Evolutionary conservation across 1,140 invertebrate species (phyloP), one percentile per base, ranked within the genome.

Genomic region (Procambarus virginalis): DNA sequence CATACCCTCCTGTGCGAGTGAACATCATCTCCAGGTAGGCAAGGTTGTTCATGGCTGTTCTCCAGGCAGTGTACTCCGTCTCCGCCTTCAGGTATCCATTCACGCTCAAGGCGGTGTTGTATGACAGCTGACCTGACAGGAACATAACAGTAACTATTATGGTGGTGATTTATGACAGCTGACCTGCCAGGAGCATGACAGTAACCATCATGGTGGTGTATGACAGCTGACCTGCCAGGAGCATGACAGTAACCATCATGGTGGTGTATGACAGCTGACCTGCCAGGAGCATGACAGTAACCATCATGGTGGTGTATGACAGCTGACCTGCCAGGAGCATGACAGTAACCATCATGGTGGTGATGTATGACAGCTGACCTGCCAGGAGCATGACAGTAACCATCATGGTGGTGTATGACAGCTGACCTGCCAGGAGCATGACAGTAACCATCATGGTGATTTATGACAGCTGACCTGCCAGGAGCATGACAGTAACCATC

Each of bases 21-120:
- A 92, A 91, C 87, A 90, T 90, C 2, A 58, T n/a, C 77, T 90
- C 80, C n/a, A 92, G 22, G 78, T 85, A 91, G 0, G 55, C 90
- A 20, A 92, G 55, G 82, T 91, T 91, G 20, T 22, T n/a, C 6
- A 92, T 34, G 20, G 68, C 68, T 9, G 68, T 20, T 4, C 34
- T 34, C 68, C 68, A 73, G 4, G 68, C 14, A 8, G 34, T 20
- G 10, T 34, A 73, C n/a, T 22, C 68, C n/a, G 4, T 10, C 68
- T 73, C 68, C 2, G 1, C 34, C 10, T 20, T 34, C 20, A 73
- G 10, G 68, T 73, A 73, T 14, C 2, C 68, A 73, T 73, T 34
- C 68, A 73, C 68, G 6, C 22, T 73, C 68, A 73, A 22, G 2
- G 68, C 68, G 8, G 10, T 73, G 5, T 73, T 73, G 20, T 73